Conservation (phyloP, 2,888 invertebrate genomes). For the Nephrotoma appendiculata region DNA sequence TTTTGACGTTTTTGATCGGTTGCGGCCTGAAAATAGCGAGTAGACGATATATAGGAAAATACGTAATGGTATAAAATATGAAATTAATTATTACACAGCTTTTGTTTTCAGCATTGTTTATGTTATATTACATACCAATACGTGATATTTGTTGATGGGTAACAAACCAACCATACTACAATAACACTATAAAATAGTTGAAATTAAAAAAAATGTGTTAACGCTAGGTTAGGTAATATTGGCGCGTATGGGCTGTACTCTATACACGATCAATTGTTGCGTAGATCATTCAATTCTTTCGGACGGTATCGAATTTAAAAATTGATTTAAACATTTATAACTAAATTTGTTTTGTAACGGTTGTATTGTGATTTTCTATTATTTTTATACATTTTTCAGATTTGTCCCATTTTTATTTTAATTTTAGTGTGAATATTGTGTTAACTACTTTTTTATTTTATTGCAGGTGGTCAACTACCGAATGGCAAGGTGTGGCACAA, state of each 20-base stretch:
- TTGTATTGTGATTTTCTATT: background rate
- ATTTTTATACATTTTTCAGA: too few species aligned
- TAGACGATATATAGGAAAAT: too few species aligned
- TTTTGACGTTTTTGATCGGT: background rate
- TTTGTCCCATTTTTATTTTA: too few species aligned
- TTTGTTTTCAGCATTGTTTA: background rate
- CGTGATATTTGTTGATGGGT: background rate
- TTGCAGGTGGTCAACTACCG: too few species aligned
- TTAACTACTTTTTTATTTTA: too few species aligned
- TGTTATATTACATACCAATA: background rate
- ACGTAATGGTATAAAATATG: background rate
- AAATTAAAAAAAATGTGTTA: too few species aligned
- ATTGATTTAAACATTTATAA: background rate
- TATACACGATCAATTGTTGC: background rate
- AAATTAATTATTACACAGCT: background rate
- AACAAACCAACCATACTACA: background rate
- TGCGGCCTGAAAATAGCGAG: background rate
- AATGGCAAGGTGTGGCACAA: too few species aligned
- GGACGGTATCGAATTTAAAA: background rate
- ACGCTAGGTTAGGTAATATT: background rate
- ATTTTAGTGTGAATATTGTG: too few species aligned
- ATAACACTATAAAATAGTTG: too few species aligned
- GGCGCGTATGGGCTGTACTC: background rate
- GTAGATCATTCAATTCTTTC: background rate
- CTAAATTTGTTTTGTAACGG: background rate